Percentiles rank a stretch among this genome's conserved stretches.
Evolutionary conservation across 1,140 invertebrate genomes (phyloP).

Genomic region (Periplaneta americana): DNA sequence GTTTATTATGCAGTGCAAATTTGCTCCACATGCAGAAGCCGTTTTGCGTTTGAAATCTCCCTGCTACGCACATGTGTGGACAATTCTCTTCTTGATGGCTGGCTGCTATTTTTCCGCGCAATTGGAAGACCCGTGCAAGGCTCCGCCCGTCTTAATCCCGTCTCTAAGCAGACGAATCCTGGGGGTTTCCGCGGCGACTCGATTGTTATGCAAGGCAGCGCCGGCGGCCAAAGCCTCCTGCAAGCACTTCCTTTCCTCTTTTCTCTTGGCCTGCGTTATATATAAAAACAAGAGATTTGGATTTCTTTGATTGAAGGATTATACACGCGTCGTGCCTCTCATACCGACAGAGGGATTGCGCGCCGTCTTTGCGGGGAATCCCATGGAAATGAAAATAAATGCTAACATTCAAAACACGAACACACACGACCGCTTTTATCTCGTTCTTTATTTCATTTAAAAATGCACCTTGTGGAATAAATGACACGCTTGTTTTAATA

Average conservation of each 20-base stretch:
- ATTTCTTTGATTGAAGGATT: constrained; percentile 19
- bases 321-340: not conserved
- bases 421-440: not conserved
- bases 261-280: not conserved
- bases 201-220: constrained; percentile 11
- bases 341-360: not conserved
- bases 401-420: not conserved
- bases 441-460: not conserved
- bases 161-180: not conserved
- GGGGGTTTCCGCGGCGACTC: not conserved
- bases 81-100: no score
- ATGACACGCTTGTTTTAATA: no score
- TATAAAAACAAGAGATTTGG: constrained; percentile 9
- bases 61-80: no score
- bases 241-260: not conserved
- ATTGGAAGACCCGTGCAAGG: no score
- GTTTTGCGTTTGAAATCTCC: no score
- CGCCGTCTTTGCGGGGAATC: not conserved
- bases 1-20: no score
- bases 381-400: not conserved
- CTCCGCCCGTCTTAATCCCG: no score
- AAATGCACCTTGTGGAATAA: not conserved
- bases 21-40: no score
- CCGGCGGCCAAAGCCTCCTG: not conserved
- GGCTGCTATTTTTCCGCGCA: no score